These are phyloP conservation scores for Synergus laeviventris DNA, from an alignment of 2,888 invertebrate genomes.

Conservation along the genomic window DNA sequence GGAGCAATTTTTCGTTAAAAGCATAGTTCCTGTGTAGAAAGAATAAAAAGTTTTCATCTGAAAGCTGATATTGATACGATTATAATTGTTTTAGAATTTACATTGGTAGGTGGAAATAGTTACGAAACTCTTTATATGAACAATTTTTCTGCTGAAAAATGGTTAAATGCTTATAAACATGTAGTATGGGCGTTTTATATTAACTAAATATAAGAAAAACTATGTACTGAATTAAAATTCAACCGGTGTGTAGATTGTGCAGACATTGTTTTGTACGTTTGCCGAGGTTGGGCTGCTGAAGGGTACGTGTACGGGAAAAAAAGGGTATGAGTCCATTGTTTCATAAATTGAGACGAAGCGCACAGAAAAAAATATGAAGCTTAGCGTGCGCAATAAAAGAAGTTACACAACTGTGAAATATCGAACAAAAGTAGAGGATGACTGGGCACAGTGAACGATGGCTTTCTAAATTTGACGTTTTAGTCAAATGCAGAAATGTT, in stretches of 20 bases:
- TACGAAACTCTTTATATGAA: no score
- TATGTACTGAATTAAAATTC: constrained; percentile 17
- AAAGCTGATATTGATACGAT: background rate
- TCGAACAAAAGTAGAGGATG: constrained; percentile 35
- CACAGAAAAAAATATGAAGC: constrained; percentile 31
- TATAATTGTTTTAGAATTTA: background rate
- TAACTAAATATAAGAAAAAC: constrained; percentile 1
- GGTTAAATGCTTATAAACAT: background rate
- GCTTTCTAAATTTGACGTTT: constrained; percentile 26
- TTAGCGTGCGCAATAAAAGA: constrained; percentile 36
- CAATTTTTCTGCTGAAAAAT: background rate
- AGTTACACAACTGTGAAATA: constrained; percentile 41
- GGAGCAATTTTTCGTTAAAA: background rate
- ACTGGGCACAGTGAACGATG: constrained; percentile 32
- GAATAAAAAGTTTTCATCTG: background rate
- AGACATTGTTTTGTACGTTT: constrained; percentile 33
- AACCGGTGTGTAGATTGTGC: constrained; percentile 17
- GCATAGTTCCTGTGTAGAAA: background rate
- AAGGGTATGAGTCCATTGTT: constrained; percentile 38
- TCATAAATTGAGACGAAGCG: constrained; percentile 36
- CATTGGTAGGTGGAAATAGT: no score
- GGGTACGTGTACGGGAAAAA: constrained; percentile 16
- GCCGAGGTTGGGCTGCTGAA: constrained; percentile 20
- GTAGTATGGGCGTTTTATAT: background rate
- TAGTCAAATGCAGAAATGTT: constrained; percentile 6